Conservation (phyloP, 2,888 invertebrate species). For the Nemotelus pantherinus region DNA sequence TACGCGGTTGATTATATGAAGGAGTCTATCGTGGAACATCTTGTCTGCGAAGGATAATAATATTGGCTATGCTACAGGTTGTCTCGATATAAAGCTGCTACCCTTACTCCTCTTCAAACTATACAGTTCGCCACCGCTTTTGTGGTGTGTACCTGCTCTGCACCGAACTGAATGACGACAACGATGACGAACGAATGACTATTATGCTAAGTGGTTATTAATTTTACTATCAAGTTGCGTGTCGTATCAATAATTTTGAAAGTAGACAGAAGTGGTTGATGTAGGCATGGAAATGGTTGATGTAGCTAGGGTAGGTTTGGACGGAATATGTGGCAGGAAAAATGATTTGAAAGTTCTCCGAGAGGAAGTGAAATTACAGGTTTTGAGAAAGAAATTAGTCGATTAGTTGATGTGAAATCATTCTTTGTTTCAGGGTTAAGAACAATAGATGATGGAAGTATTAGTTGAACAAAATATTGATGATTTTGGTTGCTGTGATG, state of each 20-base stretch:
- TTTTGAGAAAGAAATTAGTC: too few relatives aligned
- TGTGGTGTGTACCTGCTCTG: not conserved
- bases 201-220: slow-evolving; percentile 56
- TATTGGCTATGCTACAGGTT: slow-evolving; percentile 22
- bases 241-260: slow-evolving; percentile 50
- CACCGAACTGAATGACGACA: too few relatives aligned
- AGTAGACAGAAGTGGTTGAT: too few relatives aligned
- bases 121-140: not conserved
- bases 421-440: too few relatives aligned
- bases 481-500: too few relatives aligned
- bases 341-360: not conserved
- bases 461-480: too few relatives aligned
- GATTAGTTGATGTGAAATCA: too few relatives aligned
- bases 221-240: slow-evolving; percentile 56
- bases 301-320: not conserved
- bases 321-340: not conserved
- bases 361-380: not conserved
- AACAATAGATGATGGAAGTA: too few relatives aligned
- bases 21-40: not conserved
- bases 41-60: not conserved
- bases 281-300: not conserved
- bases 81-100: not conserved
- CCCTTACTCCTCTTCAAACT: not conserved
- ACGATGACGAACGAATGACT: slow-evolving; percentile 40
- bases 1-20: not conserved